Conservation (phyloP, 2,113 vertebrate genomes). For the Bos indicus region DNA sequence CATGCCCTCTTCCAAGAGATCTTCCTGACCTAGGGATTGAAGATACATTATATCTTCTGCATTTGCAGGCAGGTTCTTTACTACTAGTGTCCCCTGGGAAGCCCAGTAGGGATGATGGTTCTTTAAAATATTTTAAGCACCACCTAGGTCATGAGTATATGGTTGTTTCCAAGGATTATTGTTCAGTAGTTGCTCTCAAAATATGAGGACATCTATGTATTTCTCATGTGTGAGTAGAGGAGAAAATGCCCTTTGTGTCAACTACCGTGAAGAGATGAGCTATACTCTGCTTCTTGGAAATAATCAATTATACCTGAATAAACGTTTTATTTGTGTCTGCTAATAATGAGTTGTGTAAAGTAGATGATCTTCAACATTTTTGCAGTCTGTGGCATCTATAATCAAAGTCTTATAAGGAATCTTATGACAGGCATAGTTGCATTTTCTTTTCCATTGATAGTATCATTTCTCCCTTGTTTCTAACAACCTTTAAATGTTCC, state of each 20-base stretch:
- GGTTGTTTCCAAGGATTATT: background rate
- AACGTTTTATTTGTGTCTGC: background rate
- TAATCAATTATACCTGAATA: background rate
- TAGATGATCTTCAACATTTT: background rate
- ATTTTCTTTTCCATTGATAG: background rate
- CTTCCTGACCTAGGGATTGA: background rate
- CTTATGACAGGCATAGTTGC: background rate
- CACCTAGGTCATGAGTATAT: background rate
- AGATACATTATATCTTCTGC: background rate
- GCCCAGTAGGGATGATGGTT: background rate
- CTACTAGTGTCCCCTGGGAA: background rate
- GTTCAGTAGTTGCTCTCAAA: background rate
- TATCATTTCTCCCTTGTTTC: background rate
- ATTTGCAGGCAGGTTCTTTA: background rate
- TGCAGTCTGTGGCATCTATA: background rate
- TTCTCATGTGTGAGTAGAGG: background rate
- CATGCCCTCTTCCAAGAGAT: background rate
- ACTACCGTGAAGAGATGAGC: background rate
- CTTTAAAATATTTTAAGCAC: background rate
- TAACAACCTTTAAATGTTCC: background rate
- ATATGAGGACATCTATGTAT: background rate
- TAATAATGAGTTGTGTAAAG: background rate
- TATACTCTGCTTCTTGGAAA: background rate
- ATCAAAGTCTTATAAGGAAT: background rate
- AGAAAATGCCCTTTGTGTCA: background rate